Conservation (phyloP, 2,797 vertebrate species). For the Epinephelus coioides region DNA sequence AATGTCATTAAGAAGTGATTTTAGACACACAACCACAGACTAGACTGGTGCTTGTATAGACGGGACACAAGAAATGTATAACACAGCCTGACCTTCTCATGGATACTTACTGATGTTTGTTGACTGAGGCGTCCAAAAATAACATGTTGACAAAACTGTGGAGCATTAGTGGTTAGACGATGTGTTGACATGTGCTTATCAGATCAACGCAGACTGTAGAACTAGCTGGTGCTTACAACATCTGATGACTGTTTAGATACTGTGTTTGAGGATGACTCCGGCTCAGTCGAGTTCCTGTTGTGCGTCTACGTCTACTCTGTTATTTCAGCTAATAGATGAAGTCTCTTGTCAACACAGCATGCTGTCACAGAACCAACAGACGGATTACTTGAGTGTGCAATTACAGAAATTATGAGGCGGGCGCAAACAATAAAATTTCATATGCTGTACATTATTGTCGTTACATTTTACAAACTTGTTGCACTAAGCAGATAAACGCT, state of each 20-base stretch:
- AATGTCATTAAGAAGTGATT: neutral
- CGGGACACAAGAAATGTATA: neutral
- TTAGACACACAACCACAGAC: neutral
- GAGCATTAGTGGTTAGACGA: slow-evolving; percentile 42
- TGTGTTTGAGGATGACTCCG: slow-evolving; percentile 21
- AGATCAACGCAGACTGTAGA: slow-evolving; percentile 50
- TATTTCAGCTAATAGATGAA: slow-evolving; percentile 22
- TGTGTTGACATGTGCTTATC: slow-evolving; percentile 62
- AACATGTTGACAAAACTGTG: slow-evolving; percentile 24
- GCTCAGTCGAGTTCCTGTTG: slow-evolving; percentile 13
- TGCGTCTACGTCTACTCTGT: neutral
- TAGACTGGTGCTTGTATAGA: neutral
- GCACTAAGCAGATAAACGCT: neutral
- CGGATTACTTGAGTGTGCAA: neutral
- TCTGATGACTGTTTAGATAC: slow-evolving; percentile 57
- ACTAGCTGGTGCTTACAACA: slow-evolving; percentile 45
- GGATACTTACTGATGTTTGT: neutral
- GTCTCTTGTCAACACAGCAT: neutral
- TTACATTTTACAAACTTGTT: neutral
- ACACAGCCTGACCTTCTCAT: neutral
- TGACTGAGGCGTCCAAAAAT: slow-evolving; percentile 41
- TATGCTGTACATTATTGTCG: neutral
- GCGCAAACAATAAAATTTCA: neutral
- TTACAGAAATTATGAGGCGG: neutral
- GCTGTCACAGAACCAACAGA: slow-evolving; percentile 10